Evolutionary conservation across 1,140 invertebrate species (phyloP), one percentile per base, ranked within the genome.

Genomic region (Protaetia brevitarsis): DNA sequence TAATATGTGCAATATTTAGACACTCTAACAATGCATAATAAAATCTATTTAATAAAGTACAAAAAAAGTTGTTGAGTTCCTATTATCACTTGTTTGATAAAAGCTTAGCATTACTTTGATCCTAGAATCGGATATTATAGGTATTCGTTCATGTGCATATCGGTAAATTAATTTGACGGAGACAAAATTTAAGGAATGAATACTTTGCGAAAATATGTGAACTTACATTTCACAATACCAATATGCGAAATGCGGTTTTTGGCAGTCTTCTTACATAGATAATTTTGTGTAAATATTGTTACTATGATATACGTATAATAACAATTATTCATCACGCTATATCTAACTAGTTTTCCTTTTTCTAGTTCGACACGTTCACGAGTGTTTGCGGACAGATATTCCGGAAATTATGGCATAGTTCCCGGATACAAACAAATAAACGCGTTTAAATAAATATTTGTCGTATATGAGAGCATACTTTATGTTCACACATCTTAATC

Each of bases 381-480:
- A 45, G n/a, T 45, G 16, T 45, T 45, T 37, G 34, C 34, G 10
- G 5, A 19, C 41, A 23, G n/a, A 45, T 45, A 45, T 45, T 45
- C 41, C 41, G 41, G 41, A 45, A 45, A 45, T 45, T 45, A 45
- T 45, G 41, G n/a, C 41, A 45, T 45, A 13, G 16, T 45, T 45
- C 16, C 41, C 16, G 41, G 41, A 45, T 45, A 45, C 23, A 45
- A 16, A 45, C 41, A 45, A 45, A 45, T 45, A 45, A 13, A 45
- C 41, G 41, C 41, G 19, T 45, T 45, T 16, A 45, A 45, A 45
- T 45, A 45, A 45, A 45, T 45, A 45, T 45, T 45, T 45, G 16
- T 45, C 41, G 8, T 7, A 10, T 3, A 19, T 8, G 41, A 45
- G 41, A 45, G 16, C 16, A 45, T 45, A 45, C 23, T 45, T 45